Base-by-base conservation (phyloP, 2,888 invertebrate species). In the Erpobdella octoculata region DNA sequence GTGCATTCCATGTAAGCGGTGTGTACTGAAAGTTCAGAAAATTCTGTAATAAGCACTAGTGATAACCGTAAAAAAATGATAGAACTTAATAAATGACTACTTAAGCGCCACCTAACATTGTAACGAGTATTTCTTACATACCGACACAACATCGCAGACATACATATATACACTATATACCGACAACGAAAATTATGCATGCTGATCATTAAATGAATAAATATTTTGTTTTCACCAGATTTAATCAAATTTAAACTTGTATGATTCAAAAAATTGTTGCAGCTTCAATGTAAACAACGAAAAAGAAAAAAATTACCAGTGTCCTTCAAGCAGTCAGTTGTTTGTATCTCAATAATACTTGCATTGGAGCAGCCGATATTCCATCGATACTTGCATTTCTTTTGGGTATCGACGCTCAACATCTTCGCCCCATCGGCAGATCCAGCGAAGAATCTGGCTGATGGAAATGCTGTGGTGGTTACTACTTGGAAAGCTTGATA, bases 1-100 rank as follows among this genome's bases (percentile, higher is more conserved):
- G 71, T 46, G 41, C 73, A 73, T 48, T 66, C 67, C 37, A 73
- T 48, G 12, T 36, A 35, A 21, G 59, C 35, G 25, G 62, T 62
- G 28, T 62, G 62, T 33, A 35, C 62, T 62, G 62, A n/a, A 35
- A 33, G 31, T 62, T 62, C 12, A 35, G 28, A 33, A 15, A n/a
- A 15, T 41, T n/a, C n/a, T n/a, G n/a, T n/a, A n/a, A n/a, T n/a
- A n/a, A n/a, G n/a, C n/a, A n/a, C n/a, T n/a, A 41, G 12, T 41
- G 46, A n/a, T n/a, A 9, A 25, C 53, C 21, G 28, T 12, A 21
- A 53, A 53, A 48, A 9, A 53, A 53, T 15, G 9, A 41, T 41
- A 41, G 18, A 18, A n/a, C n/a, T 9, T 6, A 53, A 53, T 18
- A 25, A 28, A 6, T 53, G 12, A 28, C 53, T 1, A 53, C 6